Evolutionary conservation across 2,797 vertebrate species (phyloP), one percentile per base, ranked within the genome.

Genomic region (Helicolenus hilgendorfi): DNA sequence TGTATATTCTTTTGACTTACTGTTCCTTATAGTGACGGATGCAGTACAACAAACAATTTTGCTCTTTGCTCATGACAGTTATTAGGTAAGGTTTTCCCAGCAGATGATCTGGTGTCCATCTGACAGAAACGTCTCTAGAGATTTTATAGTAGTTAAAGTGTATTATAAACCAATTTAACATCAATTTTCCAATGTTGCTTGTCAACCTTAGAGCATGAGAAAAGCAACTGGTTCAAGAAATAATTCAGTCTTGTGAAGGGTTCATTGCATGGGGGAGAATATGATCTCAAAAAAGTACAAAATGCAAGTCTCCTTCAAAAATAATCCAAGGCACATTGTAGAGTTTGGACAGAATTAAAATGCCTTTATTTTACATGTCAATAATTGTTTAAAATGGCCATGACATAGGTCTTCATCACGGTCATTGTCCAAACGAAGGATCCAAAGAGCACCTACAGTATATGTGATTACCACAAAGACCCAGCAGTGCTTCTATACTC

Each of bases 241-340:
- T 49, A 0, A n/a, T 9, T 41, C 18, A 53, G 18, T n/a, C 45
- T 18, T 49, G 15, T 8, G 41, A 49, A 49, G 0, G 41, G 41
- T 20, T 53, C 18, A 53, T n/a, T n/a, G 45, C 18, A 49, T 9
- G 18, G 45, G 45, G 45, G 45, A 7, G 45, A n/a, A 53, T 53
- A n/a, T 10, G 45, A 53, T n/a, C 45, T 53, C 45, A 53, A 53
- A 53, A 53, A 53, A 53, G 45, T 53, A 53, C 45, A 53, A 9
- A 53, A 53, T n/a, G 45, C 45, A 53, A 53, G 18, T 53, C 45
- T 53, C 45, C 45, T 20, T 0, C 45, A 49, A 49, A 49, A 49
- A 49, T 49, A 20, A 49, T 9, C 45, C 18, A 4, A 49, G 3
- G 45, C 45, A 49, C 45, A 49, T 1, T 49, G 45, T 1, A 49